Evolutionary conservation across 1,140 invertebrate genomes (phyloP).

Genomic region (Calosoma granatense): DNA sequence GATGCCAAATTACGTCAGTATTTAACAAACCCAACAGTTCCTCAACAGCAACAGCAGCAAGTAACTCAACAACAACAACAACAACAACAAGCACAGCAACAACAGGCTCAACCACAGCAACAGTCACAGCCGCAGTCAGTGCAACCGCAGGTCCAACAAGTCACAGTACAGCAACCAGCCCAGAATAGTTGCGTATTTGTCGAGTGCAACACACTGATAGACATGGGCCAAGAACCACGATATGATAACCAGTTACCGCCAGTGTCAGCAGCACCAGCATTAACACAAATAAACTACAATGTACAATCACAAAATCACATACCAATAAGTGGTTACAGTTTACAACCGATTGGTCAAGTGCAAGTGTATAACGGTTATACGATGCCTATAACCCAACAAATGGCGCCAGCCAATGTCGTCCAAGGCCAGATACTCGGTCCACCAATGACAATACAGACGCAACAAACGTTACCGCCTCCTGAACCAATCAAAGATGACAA

Average conservation of each 20-base stretch:
- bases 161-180: conserved; percentile 7
- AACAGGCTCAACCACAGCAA: conserved; percentile 18
- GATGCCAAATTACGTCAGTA: conserved; percentile 33
- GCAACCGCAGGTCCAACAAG: conserved; percentile 14
- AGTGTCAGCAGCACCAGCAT: conserved; percentile 12
- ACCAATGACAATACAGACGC: conserved; percentile 11
- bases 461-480: conserved; percentile 9
- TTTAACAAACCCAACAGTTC: conserved; percentile 13
- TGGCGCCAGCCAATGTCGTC: conserved; percentile 19
- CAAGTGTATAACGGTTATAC: conserved; percentile 23
- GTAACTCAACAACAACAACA: conserved; percentile 14
- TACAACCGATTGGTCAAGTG: conserved; percentile 22
- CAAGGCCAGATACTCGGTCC: conserved; percentile 19
- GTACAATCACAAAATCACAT: conserved; percentile 21
- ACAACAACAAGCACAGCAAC: conserved; percentile 15
- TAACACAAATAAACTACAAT: conserved; percentile 25
- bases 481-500: conserved; percentile 20
- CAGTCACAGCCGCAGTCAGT: conserved; percentile 14
- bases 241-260: conserved; percentile 7
- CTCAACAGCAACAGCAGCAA: conserved; percentile 16
- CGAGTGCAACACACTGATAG: conserved; percentile 21
- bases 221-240: conserved; percentile 18
- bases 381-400: conserved; percentile 19
- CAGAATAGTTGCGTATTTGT: conserved; percentile 22
- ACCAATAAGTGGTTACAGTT: conserved; percentile 20